Percentiles rank a stretch among this genome's conserved stretches.
phyloP scores from a whole-genome alignment of 2,113 vertebrate species.

The Ranitomeya imitator region DNA sequence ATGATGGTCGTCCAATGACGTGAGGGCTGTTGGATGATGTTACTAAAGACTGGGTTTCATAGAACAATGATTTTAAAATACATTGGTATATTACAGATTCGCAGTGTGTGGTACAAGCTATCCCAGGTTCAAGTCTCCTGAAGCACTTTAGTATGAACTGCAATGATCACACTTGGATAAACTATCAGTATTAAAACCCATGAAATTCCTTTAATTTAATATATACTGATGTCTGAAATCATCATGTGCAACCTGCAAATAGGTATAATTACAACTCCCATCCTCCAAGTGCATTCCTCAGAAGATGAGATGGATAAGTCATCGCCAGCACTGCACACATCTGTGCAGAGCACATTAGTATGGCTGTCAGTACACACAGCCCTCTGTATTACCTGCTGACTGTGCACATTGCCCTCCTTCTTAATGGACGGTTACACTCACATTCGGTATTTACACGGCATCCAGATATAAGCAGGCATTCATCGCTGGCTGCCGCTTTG shows the following conservation, averaged over 20 bases:
- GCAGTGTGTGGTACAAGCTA: too few species aligned
- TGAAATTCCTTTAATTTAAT: background rate
- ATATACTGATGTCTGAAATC: too few species aligned
- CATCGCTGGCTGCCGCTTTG: background rate
- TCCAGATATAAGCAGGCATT: background rate
- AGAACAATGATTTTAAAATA: too few species aligned
- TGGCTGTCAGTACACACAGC: slow-evolving; percentile 32
- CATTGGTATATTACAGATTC: too few species aligned
- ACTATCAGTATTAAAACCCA: background rate
- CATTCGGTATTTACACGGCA: background rate
- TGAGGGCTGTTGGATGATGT: too few species aligned
- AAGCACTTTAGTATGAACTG: too few species aligned
- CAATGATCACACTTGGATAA: background rate
- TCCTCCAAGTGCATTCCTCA: background rate
- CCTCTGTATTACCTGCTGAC: slow-evolving; percentile 35
- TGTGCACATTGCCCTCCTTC: background rate
- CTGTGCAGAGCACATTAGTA: slow-evolving; percentile 42
- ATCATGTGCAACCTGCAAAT: background rate
- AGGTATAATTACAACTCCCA: background rate
- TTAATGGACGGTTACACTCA: slow-evolving; percentile 2
- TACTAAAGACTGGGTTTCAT: too few species aligned
- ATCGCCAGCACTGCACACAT: background rate
- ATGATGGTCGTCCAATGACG: too few species aligned
- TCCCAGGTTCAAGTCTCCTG: too few species aligned
- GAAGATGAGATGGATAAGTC: background rate